Evolutionary conservation across 2,113 vertebrate genomes (phyloP).

Genomic region (Lophochroa leadbeateri): DNA sequence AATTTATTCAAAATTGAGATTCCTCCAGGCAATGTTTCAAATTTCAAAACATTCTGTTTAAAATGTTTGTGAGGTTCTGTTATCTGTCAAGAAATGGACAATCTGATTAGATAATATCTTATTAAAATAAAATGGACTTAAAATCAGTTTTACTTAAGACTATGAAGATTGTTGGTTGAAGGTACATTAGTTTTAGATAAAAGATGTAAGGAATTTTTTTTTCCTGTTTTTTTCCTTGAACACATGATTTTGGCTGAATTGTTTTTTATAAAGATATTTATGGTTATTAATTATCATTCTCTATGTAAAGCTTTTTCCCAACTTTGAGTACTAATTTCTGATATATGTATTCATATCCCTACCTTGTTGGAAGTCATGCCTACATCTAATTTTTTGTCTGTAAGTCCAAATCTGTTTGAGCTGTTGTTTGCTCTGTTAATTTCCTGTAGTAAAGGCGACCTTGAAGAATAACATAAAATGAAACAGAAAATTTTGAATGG

Average conservation of each 20-base stretch:
- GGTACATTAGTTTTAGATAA: not conserved
- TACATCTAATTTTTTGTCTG: not conserved
- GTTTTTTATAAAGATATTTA: not conserved
- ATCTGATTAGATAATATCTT: not conserved
- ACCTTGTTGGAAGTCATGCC: not conserved
- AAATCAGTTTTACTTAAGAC: not conserved
- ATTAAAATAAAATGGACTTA: not conserved
- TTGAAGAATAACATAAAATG: not conserved
- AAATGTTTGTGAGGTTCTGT: not conserved
- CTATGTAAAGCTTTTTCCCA: not conserved
- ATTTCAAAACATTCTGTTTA: not conserved
- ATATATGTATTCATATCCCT: not conserved
- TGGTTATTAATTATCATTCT: not conserved
- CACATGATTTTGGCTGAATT: not conserved
- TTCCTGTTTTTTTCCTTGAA: not conserved
- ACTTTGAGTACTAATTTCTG: not conserved
- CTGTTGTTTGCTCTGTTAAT: not conserved
- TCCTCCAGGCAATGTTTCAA: not conserved
- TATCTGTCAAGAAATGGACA: not conserved
- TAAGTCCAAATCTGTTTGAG: not conserved
- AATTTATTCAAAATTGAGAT: not conserved
- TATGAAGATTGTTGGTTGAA: not conserved
- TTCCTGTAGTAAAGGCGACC: not conserved
- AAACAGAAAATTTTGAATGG: not conserved
- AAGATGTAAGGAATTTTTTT: not conserved